Evolutionary conservation across 1,140 invertebrate genomes (phyloP).

Genomic region (Drosophila simulans): DNA sequence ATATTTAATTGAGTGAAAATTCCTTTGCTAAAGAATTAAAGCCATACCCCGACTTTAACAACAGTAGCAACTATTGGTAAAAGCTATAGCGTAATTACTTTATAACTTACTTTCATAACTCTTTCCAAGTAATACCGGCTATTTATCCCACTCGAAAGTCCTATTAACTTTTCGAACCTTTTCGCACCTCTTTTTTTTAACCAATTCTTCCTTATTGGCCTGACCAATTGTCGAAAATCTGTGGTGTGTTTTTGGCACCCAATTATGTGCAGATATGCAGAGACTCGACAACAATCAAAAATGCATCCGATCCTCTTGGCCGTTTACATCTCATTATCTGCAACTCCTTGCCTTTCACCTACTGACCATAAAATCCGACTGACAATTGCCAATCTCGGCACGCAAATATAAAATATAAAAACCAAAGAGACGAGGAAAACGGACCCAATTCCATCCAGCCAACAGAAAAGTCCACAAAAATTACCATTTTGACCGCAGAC

Average conservation of each 20-base stretch:
- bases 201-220: conserved; percentile 26
- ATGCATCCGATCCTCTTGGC: conserved; percentile 36
- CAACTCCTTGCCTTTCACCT: conserved; percentile 56
- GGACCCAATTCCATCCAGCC: conserved; percentile 41
- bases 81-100: not conserved
- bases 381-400: conserved; percentile 57
- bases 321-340: conserved; percentile 63
- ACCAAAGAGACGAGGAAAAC: conserved; percentile 29
- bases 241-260: conserved; percentile 53
- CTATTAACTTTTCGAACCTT: conserved; percentile 41
- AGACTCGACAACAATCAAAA: conserved; percentile 25
- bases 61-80: not conserved
- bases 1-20: conserved; percentile 64
- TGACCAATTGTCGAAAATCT: conserved; percentile 37
- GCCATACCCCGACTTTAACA: not conserved
- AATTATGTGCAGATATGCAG: conserved; percentile 37
- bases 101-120: too few species aligned
- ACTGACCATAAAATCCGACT: conserved; percentile 54
- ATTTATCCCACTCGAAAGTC: conserved; percentile 5
- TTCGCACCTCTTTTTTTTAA: conserved; percentile 42
- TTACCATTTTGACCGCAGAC: conserved; percentile 65
- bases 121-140: conserved; percentile 16
- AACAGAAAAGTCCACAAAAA: conserved; percentile 62
- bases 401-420: conserved; percentile 55
- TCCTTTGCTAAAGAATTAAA: not conserved